A percentile compares a stretch with the other conserved stretches of the same genome.
Conservation (phyloP, 2,113 vertebrate species). For the Chlamydotis undulata region DNA sequence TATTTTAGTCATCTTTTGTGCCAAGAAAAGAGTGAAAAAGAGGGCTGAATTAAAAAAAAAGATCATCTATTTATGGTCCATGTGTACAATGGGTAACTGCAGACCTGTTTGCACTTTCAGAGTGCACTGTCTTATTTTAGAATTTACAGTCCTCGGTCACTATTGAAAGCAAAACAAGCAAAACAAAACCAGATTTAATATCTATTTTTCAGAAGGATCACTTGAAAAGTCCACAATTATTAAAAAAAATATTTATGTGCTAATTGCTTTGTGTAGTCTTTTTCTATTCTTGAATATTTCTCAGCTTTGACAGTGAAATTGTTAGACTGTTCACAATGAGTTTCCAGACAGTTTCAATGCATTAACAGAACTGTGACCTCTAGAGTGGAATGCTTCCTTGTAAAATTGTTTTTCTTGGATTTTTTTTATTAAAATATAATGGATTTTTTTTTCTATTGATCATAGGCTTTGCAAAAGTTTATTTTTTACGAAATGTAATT, state of each 20-base stretch:
- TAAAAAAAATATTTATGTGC: neutral
- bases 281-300: neutral
- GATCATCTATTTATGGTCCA: neutral
- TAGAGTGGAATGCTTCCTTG: constrained; percentile 12
- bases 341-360: neutral
- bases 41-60: neutral
- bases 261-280: neutral
- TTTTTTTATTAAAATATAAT: constrained; percentile 34
- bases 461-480: constrained; percentile 52
- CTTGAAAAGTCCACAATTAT: neutral
- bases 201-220: neutral
- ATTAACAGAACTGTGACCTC: constrained; percentile 41
- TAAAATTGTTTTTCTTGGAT: constrained; percentile 56
- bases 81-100: neutral
- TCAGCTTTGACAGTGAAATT: neutral
- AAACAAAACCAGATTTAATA: neutral
- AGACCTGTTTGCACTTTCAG: neutral
- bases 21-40: neutral
- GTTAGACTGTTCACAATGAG: neutral
- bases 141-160: neutral
- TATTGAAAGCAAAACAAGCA: neutral
- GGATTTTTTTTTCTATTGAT: constrained; percentile 23
- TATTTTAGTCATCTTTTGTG: neutral
- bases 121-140: neutral
- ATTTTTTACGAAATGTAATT: constrained; percentile 38